A percentile compares a stretch with the other conserved stretches of the same genome.
Conservation (phyloP, 1,140 invertebrate species). For the Macrosteles quadrilineatus region DNA sequence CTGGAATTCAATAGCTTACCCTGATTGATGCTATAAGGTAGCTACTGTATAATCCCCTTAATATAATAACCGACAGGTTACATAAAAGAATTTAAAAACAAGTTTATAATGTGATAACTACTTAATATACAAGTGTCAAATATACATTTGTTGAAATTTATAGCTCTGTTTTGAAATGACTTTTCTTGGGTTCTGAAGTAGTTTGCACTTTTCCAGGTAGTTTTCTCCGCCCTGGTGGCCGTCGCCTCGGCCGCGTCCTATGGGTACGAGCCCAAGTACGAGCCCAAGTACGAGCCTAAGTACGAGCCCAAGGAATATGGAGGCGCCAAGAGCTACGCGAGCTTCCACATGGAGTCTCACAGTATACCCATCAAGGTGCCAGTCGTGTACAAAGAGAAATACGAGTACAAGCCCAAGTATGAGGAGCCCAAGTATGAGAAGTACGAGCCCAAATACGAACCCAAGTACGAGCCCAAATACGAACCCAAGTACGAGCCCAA, state of each 20-base stretch:
- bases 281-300: no score
- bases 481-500: neutral
- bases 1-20: no score
- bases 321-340: neutral
- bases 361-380: slow-evolving; percentile 5
- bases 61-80: no score
- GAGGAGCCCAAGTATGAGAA: neutral
- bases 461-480: neutral
- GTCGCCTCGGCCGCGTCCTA: neutral
- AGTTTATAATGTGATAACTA: no score
- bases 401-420: neutral
- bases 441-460: neutral
- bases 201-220: neutral
- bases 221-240: neutral
- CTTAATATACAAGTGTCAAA: no score
- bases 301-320: slow-evolving; percentile 4
- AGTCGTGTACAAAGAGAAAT: neutral
- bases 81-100: no score
- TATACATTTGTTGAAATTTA: no score
- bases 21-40: no score
- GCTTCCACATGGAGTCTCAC: neutral
- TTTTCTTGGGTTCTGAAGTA: no score
- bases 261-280: neutral
- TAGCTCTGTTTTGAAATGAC: no score
- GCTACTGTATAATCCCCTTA: no score